Conservation (phyloP, 2,113 vertebrate species). For the mouse (Mus musculus) region GRCm39 chr3:154766001-154766500, state of each 20-base stretch:
- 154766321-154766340: slow-evolving; percentile 18
- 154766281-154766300: slow-evolving; percentile 69
- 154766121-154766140: slow-evolving; percentile 26
- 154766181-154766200: slow-evolving; percentile 76
- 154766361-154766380: background rate
- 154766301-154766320: slow-evolving; percentile 49
- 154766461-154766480: background rate
- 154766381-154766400: background rate
- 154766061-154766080: background rate
- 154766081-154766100: background rate
- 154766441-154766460: background rate
- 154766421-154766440: background rate
- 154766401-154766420: slow-evolving; percentile 49
- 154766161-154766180: slow-evolving; percentile 67
- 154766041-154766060: slow-evolving; percentile 20
- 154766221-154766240: slow-evolving; percentile 48
- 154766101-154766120: background rate
- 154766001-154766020: slow-evolving; percentile 41
- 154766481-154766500: slow-evolving; percentile 1
- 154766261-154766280: slow-evolving; percentile 61
- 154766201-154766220: slow-evolving; percentile 61
- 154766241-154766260: slow-evolving; percentile 70
- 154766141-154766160: background rate
- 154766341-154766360: slow-evolving; percentile 32
- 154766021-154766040: slow-evolving; percentile 32